Evolutionary conservation across 2,888 invertebrate genomes (phyloP), one percentile per base, ranked within the genome.

Genomic region (Cerastis leucographa): DNA sequence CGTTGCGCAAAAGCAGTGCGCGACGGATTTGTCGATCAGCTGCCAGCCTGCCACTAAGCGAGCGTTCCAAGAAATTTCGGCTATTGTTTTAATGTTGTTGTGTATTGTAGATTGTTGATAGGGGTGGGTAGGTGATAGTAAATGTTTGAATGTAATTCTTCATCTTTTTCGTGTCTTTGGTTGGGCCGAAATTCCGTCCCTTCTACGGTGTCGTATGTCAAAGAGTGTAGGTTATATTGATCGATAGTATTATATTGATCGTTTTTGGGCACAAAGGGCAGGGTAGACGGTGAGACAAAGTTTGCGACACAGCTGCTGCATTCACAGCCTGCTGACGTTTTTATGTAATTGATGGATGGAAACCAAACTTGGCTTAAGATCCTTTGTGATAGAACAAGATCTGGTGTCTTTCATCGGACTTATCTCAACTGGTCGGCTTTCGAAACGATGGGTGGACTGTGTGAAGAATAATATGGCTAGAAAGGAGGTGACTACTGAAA

Each of bases 21-120:
- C 85, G 73, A 73, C 87, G 87, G 89, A 84, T 89, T 88, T 87
- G 90, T 89, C 88, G 85, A 91, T 91, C 90, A 89, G 88, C 91
- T 89, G 92, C 89, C 91, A 89, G 71, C 75, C 90, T 88, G 91
- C 88, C 90, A 88, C 71, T 81, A 62, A 42, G 81, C 75, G 81
- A 83, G 75, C 73, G 85, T 86, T 86, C 80, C 46, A n/a, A 77
- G 86, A 85, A 85, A 76, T 77, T 72, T 72, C 42, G 68, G 67
- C 85, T 79, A 85, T 87, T 87, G 87, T 85, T 87, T 86, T 74
- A 85, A 56, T 71, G n/a, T 19, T 44, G 8, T 22, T 44, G 17
- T 22, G 40, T 46, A 14, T 68, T 68, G 25, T 77, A 44, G 67
- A 78, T 54, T n/a, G 40, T 40, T 46, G n/a, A 25, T 56, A 46